Evolutionary conservation across 2,888 invertebrate species (phyloP).

Genomic region (Epinotia ramella): DNA sequence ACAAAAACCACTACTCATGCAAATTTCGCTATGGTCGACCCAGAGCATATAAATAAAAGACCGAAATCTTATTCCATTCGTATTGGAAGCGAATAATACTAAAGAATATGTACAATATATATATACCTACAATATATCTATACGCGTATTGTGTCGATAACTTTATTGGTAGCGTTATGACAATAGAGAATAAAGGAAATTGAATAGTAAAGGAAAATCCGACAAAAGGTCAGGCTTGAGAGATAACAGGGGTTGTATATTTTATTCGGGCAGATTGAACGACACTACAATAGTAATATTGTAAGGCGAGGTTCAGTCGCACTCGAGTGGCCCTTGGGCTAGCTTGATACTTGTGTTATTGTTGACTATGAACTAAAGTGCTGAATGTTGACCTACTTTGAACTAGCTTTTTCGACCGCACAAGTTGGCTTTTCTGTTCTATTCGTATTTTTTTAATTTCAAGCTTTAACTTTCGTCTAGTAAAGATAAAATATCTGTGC

Average conservation of each 20-base stretch:
- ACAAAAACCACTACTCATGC: neutral
- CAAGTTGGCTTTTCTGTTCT: slow-evolving; percentile 7
- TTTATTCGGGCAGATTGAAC: slow-evolving; percentile 38
- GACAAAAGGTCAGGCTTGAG: slow-evolving; percentile 37
- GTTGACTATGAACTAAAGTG: slow-evolving; percentile 31
- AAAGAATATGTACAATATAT: neutral
- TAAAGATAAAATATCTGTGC: neutral
- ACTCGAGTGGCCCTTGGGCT: slow-evolving; percentile 28
- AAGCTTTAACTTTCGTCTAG: neutral
- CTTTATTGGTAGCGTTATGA: slow-evolving; percentile 40
- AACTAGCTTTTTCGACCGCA: slow-evolving; percentile 10
- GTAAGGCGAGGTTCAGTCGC: slow-evolving; percentile 28
- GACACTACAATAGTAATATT: slow-evolving; percentile 36
- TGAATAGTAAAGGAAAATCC: slow-evolving; percentile 44
- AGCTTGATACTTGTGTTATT: slow-evolving; percentile 28
- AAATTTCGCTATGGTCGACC: neutral
- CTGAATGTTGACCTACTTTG: slow-evolving; percentile 29
- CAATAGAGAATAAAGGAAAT: slow-evolving; percentile 43
- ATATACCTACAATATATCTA: neutral
- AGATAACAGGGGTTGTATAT: slow-evolving; percentile 40
- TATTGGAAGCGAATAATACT: neutral
- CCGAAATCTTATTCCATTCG: neutral
- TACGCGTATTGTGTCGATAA: slow-evolving; percentile 33
- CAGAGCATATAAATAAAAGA: neutral
- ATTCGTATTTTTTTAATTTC: neutral